These are phyloP conservation scores for Enteromius argenteus DNA, from an alignment of 2,797 vertebrate genomes.

Conservation along the genomic window DNA sequence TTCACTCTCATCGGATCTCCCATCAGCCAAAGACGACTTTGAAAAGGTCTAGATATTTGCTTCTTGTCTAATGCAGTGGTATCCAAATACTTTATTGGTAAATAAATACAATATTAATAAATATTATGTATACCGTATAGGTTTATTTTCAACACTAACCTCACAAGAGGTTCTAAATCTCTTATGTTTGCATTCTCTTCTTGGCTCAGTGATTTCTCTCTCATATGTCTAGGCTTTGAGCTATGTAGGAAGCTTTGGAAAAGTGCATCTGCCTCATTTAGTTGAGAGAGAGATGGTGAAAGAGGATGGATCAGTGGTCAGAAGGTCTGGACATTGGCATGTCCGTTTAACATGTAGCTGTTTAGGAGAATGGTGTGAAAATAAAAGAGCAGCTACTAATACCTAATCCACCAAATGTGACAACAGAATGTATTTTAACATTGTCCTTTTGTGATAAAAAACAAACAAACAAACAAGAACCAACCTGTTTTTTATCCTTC, in stretches of 20 bases:
- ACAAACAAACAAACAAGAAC: too few relatives aligned
- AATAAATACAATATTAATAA: neutral
- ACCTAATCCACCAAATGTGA: neutral
- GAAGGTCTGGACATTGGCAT: constrained; percentile 87
- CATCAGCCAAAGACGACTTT: constrained; percentile 95
- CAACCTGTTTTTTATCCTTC: neutral
- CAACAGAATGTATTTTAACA: neutral
- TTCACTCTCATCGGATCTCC: constrained; percentile 88
- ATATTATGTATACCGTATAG: neutral
- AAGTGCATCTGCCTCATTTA: constrained; percentile 86
- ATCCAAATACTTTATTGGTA: neutral
- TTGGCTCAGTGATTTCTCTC: constrained; percentile 51
- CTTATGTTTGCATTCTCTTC: constrained; percentile 1
- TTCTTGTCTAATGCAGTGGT: neutral
- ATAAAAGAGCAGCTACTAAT: neutral
- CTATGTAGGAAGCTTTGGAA: constrained; percentile 87
- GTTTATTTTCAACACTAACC: neutral
- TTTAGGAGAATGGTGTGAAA: constrained; percentile 58
- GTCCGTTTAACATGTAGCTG: constrained; percentile 61
- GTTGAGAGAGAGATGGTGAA: constrained; percentile 87
- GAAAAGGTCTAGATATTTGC: constrained; percentile 83
- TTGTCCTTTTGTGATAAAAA: neutral
- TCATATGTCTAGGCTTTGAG: constrained; percentile 85
- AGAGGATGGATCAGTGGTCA: constrained; percentile 92
- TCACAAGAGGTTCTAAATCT: neutral